These are phyloP conservation scores for Vandiemenella viatica DNA, from an alignment of 2,888 invertebrate genomes.

Conservation along the genomic window DNA sequence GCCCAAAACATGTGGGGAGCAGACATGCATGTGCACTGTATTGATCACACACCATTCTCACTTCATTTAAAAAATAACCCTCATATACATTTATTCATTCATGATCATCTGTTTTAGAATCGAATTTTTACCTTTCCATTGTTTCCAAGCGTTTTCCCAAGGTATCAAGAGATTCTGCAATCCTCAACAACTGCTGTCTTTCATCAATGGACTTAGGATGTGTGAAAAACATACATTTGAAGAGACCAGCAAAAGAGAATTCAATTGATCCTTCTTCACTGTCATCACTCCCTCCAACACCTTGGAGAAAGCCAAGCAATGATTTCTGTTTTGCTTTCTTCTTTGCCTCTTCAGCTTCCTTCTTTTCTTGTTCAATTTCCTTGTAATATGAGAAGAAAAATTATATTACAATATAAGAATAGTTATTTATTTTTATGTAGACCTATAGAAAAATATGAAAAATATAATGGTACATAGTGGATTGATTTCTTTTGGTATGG, in stretches of 20 bases:
- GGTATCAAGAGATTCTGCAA: conserved; percentile 29
- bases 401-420: too few relatives aligned
- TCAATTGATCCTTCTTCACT: conserved; percentile 35
- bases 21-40: too few relatives aligned
- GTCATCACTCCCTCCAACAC: conserved; percentile 15
- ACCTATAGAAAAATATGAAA: too few relatives aligned
- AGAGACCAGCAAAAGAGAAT: conserved; percentile 36
- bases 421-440: too few relatives aligned
- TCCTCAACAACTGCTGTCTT: conserved; percentile 28
- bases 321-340: conserved; percentile 26
- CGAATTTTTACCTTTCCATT: conserved; percentile 32
- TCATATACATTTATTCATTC: too few relatives aligned
- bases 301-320: conserved; percentile 25
- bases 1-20: too few relatives aligned
- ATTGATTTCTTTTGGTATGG: too few relatives aligned
- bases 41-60: too few relatives aligned
- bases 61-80: too few relatives aligned
- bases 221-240: conserved; percentile 38
- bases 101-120: too few relatives aligned
- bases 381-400: neutral
- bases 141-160: conserved; percentile 30
- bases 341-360: conserved; percentile 24
- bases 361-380: conserved; percentile 25
- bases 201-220: conserved; percentile 31
- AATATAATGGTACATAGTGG: too few relatives aligned